phyloP scores from a whole-genome alignment of 2,888 invertebrate genomes.

The Polyploca ridens region DNA sequence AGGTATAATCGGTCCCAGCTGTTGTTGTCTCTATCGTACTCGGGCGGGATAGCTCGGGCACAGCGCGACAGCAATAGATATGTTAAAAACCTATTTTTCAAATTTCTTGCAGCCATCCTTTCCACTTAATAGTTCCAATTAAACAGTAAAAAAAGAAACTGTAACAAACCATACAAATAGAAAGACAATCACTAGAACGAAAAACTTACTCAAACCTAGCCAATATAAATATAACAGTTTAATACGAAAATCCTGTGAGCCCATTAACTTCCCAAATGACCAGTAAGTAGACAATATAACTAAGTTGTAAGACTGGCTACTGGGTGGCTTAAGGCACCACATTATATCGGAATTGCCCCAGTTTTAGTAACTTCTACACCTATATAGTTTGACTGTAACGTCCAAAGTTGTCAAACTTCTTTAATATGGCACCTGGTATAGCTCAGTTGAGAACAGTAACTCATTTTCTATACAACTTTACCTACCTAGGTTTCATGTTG shows the following conservation, averaged over 20 bases:
- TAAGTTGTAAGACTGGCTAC: conserved; percentile 3
- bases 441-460: not conserved
- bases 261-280: not conserved
- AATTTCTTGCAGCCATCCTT: too few relatives aligned
- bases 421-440: conserved; percentile 1
- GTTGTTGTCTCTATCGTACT: too few relatives aligned
- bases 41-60: too few relatives aligned
- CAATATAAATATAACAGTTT: conserved; percentile 1
- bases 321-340: conserved; percentile 4
- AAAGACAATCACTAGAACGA: not conserved
- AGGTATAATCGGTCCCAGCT: too few relatives aligned
- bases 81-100: too few relatives aligned
- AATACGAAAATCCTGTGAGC: not conserved
- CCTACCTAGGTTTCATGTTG: too few relatives aligned
- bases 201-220: not conserved
- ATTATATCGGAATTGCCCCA: conserved; percentile 5
- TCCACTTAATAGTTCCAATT: too few relatives aligned
- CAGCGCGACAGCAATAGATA: too few relatives aligned
- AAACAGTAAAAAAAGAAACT: not conserved
- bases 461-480: not conserved
- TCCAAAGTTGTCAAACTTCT: conserved; percentile 5
- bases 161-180: not conserved
- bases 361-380: conserved; percentile 6
- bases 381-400: conserved; percentile 8
- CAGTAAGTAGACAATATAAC: conserved; percentile 1